Percentiles rank a stretch among this genome's conserved stretches.
Evolutionary conservation across 2,113 vertebrate genomes (phyloP).

Genomic region (Planiliza haematocheilus): DNA sequence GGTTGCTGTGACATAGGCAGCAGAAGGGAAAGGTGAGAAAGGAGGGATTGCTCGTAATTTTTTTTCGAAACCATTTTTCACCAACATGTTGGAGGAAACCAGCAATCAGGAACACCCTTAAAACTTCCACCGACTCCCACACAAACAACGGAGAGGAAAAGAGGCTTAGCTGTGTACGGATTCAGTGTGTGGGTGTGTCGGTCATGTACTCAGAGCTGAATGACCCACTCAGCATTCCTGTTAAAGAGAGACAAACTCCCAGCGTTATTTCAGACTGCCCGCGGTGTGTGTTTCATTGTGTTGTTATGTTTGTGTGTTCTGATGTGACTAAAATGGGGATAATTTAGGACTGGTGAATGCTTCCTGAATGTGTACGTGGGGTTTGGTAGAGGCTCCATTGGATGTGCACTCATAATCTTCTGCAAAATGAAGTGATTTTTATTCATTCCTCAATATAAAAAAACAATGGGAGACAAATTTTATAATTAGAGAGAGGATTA

Average conservation of each 20-base stretch:
- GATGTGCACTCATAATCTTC: background rate
- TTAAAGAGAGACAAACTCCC: conserved; percentile 17
- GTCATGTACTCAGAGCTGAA: conserved; percentile 39
- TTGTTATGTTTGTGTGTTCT: background rate
- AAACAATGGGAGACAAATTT: background rate
- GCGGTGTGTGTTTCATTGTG: conserved; percentile 19
- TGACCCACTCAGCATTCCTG: conserved; percentile 63
- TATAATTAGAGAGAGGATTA: background rate
- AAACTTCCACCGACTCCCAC: conserved; percentile 39
- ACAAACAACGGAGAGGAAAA: conserved; percentile 12
- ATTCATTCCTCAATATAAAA: background rate
- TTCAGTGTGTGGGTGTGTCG: conserved; percentile 40
- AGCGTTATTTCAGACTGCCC: conserved; percentile 35
- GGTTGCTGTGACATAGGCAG: conserved; percentile 1
- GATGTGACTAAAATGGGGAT: conserved; percentile 2
- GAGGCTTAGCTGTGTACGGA: conserved; percentile 15
- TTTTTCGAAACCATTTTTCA: background rate
- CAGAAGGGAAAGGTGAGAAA: background rate
- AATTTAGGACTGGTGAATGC: background rate
- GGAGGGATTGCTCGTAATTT: background rate
- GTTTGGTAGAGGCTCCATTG: background rate
- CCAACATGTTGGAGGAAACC: conserved; percentile 18
- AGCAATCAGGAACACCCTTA: conserved; percentile 28
- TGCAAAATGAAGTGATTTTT: background rate
- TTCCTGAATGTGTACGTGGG: background rate